phyloP scores from a whole-genome alignment of 2,888 invertebrate genomes.

The Crocallis elinguaria region DNA sequence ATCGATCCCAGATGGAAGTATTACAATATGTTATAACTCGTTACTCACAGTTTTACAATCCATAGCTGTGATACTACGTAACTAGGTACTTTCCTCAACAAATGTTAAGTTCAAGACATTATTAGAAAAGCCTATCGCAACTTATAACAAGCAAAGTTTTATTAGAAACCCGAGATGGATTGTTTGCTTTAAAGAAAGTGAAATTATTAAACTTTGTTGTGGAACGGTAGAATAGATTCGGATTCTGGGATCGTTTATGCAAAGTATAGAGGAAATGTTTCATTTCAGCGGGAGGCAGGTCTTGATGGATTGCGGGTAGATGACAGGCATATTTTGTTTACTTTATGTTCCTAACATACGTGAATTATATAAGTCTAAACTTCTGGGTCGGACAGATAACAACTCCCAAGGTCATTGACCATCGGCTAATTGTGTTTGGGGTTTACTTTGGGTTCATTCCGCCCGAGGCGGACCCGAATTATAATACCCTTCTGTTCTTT shows the following conservation, averaged over 20 bases:
- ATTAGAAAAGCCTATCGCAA: constrained; percentile 16
- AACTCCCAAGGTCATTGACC: too few relatives aligned
- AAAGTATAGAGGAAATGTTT: background rate
- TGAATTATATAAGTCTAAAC: too few relatives aligned
- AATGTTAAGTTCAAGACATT: constrained; percentile 15
- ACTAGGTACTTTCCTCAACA: constrained; percentile 10
- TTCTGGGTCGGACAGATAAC: too few relatives aligned
- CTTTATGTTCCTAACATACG: background rate
- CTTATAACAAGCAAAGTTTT: constrained; percentile 38
- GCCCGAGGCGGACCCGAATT: too few relatives aligned
- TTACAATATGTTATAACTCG: too few relatives aligned
- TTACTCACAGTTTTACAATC: too few relatives aligned
- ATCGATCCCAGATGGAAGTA: too few relatives aligned
- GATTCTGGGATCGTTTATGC: background rate
- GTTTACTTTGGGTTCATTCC: too few relatives aligned
- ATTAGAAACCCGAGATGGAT: constrained; percentile 34
- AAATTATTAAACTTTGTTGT: constrained; percentile 53
- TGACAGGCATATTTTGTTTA: background rate
- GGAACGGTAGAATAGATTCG: constrained; percentile 12
- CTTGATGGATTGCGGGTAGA: constrained; percentile 2
- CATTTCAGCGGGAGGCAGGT: background rate
- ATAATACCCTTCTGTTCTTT: too few relatives aligned
- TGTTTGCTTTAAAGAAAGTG: constrained; percentile 35
- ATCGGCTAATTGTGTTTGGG: too few relatives aligned
- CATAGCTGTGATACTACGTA: too few relatives aligned